A percentile compares a stretch with the other conserved stretches of the same genome.
Conservation (phyloP, 2,797 vertebrate genomes). For the Phaenicophaeus curvirostris region DNA sequence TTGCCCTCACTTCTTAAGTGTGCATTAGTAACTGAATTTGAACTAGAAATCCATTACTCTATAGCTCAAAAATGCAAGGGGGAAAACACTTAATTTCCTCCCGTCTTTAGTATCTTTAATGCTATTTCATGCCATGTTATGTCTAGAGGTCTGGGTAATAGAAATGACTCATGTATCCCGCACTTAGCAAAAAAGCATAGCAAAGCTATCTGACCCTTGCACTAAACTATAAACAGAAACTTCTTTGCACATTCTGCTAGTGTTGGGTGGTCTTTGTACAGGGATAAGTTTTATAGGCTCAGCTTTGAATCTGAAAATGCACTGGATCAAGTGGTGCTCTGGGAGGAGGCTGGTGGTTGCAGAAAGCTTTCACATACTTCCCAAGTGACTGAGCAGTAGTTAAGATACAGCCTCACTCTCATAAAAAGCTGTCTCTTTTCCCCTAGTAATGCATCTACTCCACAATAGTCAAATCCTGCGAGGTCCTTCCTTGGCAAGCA, state of each 20-base stretch:
- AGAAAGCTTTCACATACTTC: slow-evolving; percentile 60
- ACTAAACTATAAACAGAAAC: slow-evolving; percentile 27
- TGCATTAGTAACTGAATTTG: slow-evolving; percentile 1
- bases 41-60: slow-evolving; percentile 32
- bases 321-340: slow-evolving; percentile 19
- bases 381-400: slow-evolving; percentile 35
- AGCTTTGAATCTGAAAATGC: slow-evolving; percentile 33
- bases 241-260: neutral
- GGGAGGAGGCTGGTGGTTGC: slow-evolving; percentile 26
- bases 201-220: slow-evolving; percentile 30
- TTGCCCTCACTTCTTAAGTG: neutral
- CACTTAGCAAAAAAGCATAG: slow-evolving; percentile 5
- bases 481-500: slow-evolving; percentile 6
- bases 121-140: slow-evolving; percentile 37
- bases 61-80: slow-evolving; percentile 49
- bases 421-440: neutral
- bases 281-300: slow-evolving; percentile 18
- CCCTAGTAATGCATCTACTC: neutral
- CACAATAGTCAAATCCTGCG: neutral
- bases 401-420: neutral
- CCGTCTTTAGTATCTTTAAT: slow-evolving; percentile 46
- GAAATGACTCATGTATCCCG: slow-evolving; percentile 50
- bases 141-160: slow-evolving; percentile 36
- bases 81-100: slow-evolving; percentile 27
- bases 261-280: slow-evolving; percentile 34